Percentiles rank a stretch among this genome's conserved stretches.
These are phyloP conservation scores for Australoheros facetus DNA, from an alignment of 2,797 vertebrate species.

Conservation along the genomic window DNA sequence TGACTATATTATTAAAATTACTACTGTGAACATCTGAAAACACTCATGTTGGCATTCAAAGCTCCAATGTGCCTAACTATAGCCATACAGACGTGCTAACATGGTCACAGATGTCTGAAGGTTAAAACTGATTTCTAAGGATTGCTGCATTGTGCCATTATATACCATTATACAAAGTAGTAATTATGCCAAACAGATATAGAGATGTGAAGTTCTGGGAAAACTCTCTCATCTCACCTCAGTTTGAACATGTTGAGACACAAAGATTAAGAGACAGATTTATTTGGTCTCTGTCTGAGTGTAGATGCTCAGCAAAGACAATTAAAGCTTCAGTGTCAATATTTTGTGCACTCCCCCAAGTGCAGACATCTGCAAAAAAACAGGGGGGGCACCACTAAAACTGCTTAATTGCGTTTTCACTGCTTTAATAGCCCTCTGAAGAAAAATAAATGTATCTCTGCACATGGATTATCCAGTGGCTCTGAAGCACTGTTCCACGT, in stretches of 20 bases:
- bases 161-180: neutral
- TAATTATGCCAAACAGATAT: neutral
- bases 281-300: neutral
- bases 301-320: conserved; percentile 12
- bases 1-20: neutral
- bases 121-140: neutral
- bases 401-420: conserved; percentile 28
- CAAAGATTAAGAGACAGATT: neutral
- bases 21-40: neutral
- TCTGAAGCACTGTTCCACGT: neutral
- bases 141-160: neutral
- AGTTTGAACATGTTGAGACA: conserved; percentile 4
- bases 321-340: conserved; percentile 14
- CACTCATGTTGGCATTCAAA: neutral
- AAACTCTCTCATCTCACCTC: neutral
- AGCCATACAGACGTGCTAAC: neutral
- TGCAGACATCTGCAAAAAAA: conserved; percentile 31
- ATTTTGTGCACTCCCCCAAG: conserved; percentile 7
- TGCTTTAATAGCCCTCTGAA: conserved; percentile 11
- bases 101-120: neutral
- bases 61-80: neutral
- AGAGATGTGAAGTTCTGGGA: neutral
- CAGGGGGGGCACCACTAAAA: neutral
- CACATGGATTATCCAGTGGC: conserved; percentile 17
- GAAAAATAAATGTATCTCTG: conserved; percentile 17